Base-by-base conservation (phyloP, 2,888 invertebrate genomes). In the Drosophila paramelanica region DNA sequence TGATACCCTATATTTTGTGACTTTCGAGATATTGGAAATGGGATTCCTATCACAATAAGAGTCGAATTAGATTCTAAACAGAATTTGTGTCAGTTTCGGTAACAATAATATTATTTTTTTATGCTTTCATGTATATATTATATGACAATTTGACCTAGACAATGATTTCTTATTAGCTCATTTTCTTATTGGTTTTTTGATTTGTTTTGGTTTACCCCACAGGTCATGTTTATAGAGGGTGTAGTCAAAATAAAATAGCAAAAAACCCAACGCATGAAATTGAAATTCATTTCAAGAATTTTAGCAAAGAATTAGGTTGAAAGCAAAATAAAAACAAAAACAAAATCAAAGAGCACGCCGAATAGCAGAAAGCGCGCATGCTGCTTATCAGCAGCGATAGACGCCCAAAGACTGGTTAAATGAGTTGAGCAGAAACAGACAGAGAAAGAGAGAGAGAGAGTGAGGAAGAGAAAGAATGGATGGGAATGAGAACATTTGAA, bases 331-430 rank as follows among this genome's bases (percentile, higher is more conserved):
- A 73, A 73, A 70, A 72, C 53, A 52, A 55, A 61, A 65, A 59
- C 11, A 39, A 53, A 49, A 52, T 59, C 42, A 36, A 46, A 61
- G 23, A 46, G 27, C 56, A 53, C 25, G 53, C 3, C 57, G 49
- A 68, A 67, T 53, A 67, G 62, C 64, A 62, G 50, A 76, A 68
- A 57, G 57, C 56, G 68, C 67, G 51, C 57, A 62, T 67, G 74
- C 36, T 59, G 68, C 75, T 78, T 78, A 78, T 78, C 78, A 78
- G 61, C 66, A 20, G 20, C 45, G 31, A 53, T 46, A 43, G 51
- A 72, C 42, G 45, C 47, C 31, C 7, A 65, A 65, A 61, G 57
- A 71, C 46, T 57, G 56, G 38, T 60, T 53, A 68, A 73, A 60
- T 45, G 41, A 36, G 38, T 45, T 45, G 39, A 45, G 10, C 11